Conservation (phyloP, 1,140 invertebrate genomes). For the Procambarus virginalis region DNA sequence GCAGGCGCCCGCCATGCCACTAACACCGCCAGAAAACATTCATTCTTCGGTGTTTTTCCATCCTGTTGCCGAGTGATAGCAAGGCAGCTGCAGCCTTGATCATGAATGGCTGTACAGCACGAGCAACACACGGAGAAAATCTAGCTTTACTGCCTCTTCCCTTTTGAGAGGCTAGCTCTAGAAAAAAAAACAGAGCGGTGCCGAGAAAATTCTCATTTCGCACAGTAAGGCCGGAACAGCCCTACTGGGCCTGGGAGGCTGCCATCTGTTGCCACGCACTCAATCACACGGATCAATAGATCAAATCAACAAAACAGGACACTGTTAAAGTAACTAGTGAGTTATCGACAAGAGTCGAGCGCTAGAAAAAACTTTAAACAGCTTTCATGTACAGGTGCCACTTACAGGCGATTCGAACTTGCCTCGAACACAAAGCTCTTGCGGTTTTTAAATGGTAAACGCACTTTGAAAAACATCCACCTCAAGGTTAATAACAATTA, state of each 20-base stretch:
- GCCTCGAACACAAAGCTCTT: neutral
- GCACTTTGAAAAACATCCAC: neutral
- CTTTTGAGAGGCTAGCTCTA: neutral
- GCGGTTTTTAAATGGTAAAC: neutral
- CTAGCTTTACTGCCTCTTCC: conserved; percentile 27
- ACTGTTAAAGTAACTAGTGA: neutral
- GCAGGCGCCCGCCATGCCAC: conserved; percentile 39
- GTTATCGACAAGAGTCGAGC: neutral
- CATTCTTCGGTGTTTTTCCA: conserved; percentile 61
- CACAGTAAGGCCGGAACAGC: neutral
- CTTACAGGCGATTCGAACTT: neutral
- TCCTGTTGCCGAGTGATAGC: conserved; percentile 53
- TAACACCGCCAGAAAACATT: conserved; percentile 38
- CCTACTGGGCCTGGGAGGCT: neutral
- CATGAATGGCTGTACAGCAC: conserved; percentile 45
- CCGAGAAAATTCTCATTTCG: neutral
- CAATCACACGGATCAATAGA: neutral
- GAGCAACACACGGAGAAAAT: conserved; percentile 49
- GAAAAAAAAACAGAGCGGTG: neutral
- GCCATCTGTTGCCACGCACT: neutral
- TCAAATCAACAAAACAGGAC: neutral
- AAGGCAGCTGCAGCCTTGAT: conserved; percentile 30
- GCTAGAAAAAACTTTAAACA: neutral
- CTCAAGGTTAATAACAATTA: conserved; percentile 8
- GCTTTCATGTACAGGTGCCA: neutral